phyloP scores from a whole-genome alignment of 2,888 invertebrate genomes.

The Drosophila kambysellisi region DNA sequence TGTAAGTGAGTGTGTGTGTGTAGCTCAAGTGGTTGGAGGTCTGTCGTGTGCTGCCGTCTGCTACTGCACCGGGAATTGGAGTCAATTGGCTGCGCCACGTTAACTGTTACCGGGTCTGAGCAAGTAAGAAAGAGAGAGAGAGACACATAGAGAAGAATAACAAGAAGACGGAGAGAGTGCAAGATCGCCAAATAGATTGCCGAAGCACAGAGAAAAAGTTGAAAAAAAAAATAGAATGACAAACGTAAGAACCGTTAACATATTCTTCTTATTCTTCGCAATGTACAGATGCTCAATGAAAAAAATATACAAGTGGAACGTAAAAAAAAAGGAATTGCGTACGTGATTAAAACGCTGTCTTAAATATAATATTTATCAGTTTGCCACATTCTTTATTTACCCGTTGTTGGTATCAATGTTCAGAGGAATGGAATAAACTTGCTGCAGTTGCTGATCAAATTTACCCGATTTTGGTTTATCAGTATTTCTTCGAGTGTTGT shows the following conservation, averaged over 20 bases:
- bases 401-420: neutral
- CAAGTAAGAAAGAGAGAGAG: neutral
- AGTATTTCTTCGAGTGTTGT: neutral
- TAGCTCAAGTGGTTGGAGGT: constrained; percentile 1
- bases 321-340: neutral
- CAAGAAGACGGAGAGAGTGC: constrained; percentile 3
- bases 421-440: neutral
- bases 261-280: neutral
- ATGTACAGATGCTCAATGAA: constrained; percentile 4
- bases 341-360: constrained; percentile 13
- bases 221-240: constrained; percentile 6
- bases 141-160: neutral
- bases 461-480: neutral
- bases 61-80: constrained; percentile 37
- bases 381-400: neutral
- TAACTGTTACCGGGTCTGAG: constrained; percentile 41
- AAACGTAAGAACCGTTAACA: constrained; percentile 7
- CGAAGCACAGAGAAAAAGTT: constrained; percentile 24
- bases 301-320: neutral
- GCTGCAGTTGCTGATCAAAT: neutral
- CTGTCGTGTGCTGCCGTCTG: constrained; percentile 29
- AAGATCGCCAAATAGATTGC: constrained; percentile 56
- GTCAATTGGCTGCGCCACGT: constrained; percentile 56
- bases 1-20: neutral
- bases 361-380: neutral